These are phyloP conservation scores for Rhagologus leucostigma DNA, from an alignment of 2,113 vertebrate genomes.

Conservation along the genomic window DNA sequence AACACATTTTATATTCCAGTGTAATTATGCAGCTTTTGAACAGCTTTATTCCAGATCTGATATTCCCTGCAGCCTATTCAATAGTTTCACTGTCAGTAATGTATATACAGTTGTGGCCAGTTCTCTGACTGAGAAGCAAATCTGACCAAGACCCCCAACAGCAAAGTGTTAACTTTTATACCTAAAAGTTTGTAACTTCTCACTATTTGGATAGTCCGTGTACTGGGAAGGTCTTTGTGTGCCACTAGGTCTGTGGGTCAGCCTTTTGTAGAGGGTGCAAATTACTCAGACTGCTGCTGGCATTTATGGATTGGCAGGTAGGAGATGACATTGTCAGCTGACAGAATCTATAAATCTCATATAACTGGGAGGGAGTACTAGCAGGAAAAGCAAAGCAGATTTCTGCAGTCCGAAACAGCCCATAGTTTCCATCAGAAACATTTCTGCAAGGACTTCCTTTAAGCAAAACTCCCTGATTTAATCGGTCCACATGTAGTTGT, in stretches of 20 bases:
- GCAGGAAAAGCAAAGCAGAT: neutral
- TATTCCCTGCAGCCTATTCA: neutral
- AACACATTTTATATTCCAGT: neutral
- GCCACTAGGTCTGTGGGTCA: neutral
- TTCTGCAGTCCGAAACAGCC: neutral
- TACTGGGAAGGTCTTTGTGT: neutral
- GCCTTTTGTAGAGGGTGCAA: neutral
- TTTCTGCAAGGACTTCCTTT: neutral
- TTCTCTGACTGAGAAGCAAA: neutral
- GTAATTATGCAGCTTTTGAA: neutral
- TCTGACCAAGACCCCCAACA: neutral
- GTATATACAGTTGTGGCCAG: neutral
- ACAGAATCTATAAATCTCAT: neutral
- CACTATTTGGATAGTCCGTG: neutral
- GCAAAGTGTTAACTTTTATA: neutral
- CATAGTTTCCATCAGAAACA: neutral
- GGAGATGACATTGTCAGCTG: neutral
- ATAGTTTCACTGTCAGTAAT: neutral
- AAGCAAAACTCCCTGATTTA: rapidly evolving
- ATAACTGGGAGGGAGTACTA: neutral
- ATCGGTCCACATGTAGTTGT: neutral
- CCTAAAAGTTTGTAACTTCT: neutral
- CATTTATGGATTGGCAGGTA: neutral
- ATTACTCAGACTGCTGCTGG: neutral
- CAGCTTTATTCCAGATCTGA: neutral